Conservation (phyloP, 2,888 invertebrate species). For the Muscina levida region DNA sequence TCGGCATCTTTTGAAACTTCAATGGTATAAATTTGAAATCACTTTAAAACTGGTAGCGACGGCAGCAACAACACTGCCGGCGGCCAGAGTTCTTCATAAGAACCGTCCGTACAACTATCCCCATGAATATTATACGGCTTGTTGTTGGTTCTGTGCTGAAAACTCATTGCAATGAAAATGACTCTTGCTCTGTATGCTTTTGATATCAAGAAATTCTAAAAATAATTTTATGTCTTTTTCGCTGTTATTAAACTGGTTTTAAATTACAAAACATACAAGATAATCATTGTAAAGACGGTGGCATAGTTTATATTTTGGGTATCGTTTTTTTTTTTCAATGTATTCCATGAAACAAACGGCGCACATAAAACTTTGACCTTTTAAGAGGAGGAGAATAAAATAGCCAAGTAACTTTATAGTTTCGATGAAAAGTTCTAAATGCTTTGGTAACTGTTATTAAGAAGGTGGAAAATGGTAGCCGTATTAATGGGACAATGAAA, state of each 20-base stretch:
- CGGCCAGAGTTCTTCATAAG: conserved; percentile 10
- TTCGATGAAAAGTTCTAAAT: no score
- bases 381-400: neutral
- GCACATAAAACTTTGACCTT: conserved; percentile 10
- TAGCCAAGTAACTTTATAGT: no score
- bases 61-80: no score
- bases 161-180: neutral
- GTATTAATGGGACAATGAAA: no score
- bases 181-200: neutral
- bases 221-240: conserved; percentile 11
- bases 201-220: conserved; percentile 22
- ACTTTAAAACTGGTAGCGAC: conserved; percentile 1
- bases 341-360: neutral
- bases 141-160: neutral
- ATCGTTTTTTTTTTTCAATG: neutral
- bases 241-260: neutral
- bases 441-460: no score
- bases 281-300: neutral
- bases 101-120: no score
- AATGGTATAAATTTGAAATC: conserved; percentile 2
- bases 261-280: neutral
- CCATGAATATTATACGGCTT: neutral
- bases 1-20: no score
- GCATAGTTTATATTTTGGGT: conserved; percentile 6
- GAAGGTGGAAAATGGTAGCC: no score